These are phyloP conservation scores for Phyllostomus discolor DNA, from an alignment of 2,113 vertebrate species.

Conservation along the genomic window DNA sequence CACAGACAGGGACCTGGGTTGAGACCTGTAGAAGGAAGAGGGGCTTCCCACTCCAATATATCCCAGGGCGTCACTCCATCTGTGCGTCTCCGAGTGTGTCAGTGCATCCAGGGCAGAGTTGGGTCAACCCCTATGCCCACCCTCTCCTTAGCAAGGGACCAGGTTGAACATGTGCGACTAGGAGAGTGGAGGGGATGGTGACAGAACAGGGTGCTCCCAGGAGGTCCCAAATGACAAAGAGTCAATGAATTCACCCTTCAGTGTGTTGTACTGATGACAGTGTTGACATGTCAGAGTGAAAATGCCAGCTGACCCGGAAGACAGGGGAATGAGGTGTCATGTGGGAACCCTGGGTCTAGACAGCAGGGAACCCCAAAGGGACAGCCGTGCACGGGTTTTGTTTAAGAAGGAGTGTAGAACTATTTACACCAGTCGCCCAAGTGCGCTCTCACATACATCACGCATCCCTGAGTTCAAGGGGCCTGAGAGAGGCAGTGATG, in stretches of 20 bases:
- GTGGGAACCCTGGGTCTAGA: background rate
- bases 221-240: background rate
- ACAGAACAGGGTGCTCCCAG: background rate
- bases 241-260: background rate
- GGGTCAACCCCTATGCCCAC: background rate
- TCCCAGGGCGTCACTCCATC: background rate
- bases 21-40: background rate
- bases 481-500: background rate
- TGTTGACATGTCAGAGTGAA: background rate
- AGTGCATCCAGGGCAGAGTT: background rate
- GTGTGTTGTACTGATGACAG: no score
- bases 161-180: background rate
- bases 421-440: background rate
- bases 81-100: background rate
- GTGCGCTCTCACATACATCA: background rate
- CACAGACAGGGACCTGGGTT: background rate
- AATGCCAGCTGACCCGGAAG: fast-evolving
- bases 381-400: background rate
- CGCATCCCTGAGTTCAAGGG: background rate
- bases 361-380: background rate
- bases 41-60: no score
- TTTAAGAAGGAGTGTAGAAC: background rate
- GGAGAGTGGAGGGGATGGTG: background rate
- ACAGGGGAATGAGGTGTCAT: background rate
- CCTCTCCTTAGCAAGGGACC: background rate